Evolutionary conservation across 2,113 vertebrate genomes (phyloP).

Genomic region (Platichthys flesus): DNA sequence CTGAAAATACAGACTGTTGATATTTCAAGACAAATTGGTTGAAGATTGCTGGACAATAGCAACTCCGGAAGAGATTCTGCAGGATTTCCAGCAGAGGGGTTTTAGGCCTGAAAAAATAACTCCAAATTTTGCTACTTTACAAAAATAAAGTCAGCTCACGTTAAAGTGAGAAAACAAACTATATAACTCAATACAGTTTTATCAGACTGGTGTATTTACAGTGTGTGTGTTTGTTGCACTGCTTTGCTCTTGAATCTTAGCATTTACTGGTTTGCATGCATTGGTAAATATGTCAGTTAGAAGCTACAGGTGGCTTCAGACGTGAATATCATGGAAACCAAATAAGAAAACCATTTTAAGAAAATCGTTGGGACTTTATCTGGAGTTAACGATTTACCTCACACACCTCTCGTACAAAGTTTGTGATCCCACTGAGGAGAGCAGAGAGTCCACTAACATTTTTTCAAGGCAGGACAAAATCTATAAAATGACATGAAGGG

Average conservation of each 20-base stretch:
- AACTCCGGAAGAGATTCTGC: constrained; percentile 7
- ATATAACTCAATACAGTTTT: not conserved
- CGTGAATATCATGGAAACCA: constrained; percentile 11
- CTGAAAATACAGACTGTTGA: not conserved
- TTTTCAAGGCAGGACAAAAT: too few relatives aligned
- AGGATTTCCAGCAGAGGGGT: constrained; percentile 26
- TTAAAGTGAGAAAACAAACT: constrained; percentile 23
- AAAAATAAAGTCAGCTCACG: constrained; percentile 36
- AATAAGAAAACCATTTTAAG: not conserved
- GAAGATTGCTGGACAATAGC: constrained; percentile 7
- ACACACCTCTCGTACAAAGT: too few relatives aligned
- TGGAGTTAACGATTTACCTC: not conserved
- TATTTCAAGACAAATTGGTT: constrained; percentile 37
- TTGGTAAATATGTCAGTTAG: constrained; percentile 18
- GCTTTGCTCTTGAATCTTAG: not conserved
- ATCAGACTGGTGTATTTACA: not conserved
- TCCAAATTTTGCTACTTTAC: constrained; percentile 14
- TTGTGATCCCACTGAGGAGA: too few relatives aligned
- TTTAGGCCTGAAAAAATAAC: constrained; percentile 49
- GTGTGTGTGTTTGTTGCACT: not conserved
- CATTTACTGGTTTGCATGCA: not conserved
- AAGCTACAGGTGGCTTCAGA: not conserved
- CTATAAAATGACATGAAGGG: too few relatives aligned
- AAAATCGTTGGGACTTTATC: not conserved
- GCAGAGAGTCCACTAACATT: too few relatives aligned